phyloP scores from a whole-genome alignment of 2,888 invertebrate species.

The Eilema sororculum region DNA sequence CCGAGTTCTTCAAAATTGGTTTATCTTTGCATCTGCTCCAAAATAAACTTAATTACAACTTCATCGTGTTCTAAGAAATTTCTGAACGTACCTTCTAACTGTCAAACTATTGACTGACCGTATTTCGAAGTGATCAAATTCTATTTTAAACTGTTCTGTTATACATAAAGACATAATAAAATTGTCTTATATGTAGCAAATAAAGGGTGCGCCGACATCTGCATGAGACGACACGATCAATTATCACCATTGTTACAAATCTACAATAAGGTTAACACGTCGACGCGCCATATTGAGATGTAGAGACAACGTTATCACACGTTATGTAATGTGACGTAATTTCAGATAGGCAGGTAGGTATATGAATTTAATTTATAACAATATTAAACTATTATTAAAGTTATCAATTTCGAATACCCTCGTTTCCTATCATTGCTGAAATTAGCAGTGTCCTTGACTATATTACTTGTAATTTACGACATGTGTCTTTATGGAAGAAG shows the following conservation, averaged over 20 bases:
- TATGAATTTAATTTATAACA: neutral
- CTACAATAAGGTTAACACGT: slow-evolving; percentile 75
- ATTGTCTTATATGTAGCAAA: slow-evolving; percentile 60
- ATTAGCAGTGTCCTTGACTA: too few species aligned
- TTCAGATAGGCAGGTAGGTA: neutral
- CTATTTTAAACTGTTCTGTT: slow-evolving; percentile 62
- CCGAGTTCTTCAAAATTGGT: neutral
- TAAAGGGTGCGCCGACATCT: slow-evolving; percentile 74
- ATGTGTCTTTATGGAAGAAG: too few species aligned
- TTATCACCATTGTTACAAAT: slow-evolving; percentile 77
- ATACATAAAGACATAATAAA: slow-evolving; percentile 71
- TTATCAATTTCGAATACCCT: neutral
- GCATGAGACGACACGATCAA: slow-evolving; percentile 79
- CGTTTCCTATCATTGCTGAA: too few species aligned
- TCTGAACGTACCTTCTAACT: slow-evolving; percentile 44
- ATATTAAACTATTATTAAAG: neutral
- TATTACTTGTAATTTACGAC: neutral
- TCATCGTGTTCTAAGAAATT: slow-evolving; percentile 31
- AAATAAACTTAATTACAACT: slow-evolving; percentile 34
- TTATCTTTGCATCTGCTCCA: slow-evolving; percentile 16
- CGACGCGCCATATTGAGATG: slow-evolving; percentile 73
- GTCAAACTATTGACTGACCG: slow-evolving; percentile 71
- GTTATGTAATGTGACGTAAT: slow-evolving; percentile 25
- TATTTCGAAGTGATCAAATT: slow-evolving; percentile 15
- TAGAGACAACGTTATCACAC: slow-evolving; percentile 37